Percentiles rank a stretch among this genome's conserved stretches.
Conservation (phyloP, 2,113 vertebrate species). For the Chinchilla lanigera region DNA sequence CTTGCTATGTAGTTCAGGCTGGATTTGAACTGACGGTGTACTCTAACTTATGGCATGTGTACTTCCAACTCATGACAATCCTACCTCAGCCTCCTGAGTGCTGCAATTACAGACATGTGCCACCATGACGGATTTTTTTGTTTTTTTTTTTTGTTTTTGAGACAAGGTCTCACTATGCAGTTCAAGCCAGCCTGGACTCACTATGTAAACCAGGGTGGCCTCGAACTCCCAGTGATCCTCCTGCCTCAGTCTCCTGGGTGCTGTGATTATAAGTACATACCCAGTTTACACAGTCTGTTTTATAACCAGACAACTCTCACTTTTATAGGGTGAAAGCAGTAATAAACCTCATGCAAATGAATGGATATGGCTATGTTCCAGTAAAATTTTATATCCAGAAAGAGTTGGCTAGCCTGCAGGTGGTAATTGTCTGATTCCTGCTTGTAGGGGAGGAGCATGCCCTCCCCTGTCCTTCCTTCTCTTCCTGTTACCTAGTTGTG, state of each 20-base stretch:
- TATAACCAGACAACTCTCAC: neutral
- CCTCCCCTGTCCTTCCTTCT: neutral
- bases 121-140: neutral
- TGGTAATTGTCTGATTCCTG: neutral
- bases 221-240: neutral
- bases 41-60: too few relatives aligned
- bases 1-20: neutral
- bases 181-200: too few relatives aligned
- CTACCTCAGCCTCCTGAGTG: neutral
- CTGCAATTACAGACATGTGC: neutral
- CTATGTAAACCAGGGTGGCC: neutral
- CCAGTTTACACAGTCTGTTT: neutral
- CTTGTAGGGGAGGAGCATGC: neutral
- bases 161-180: neutral
- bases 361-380: neutral
- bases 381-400: constrained; percentile 11
- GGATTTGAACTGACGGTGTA: neutral
- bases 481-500: neutral
- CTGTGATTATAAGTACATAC: neutral
- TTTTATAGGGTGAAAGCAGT: neutral
- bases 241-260: neutral
- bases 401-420: neutral
- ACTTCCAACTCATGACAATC: neutral
- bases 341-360: neutral
- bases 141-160: too few relatives aligned